Evolutionary conservation across 2,113 vertebrate genomes (phyloP).

Genomic region (Daubentonia madagascariensis): DNA sequence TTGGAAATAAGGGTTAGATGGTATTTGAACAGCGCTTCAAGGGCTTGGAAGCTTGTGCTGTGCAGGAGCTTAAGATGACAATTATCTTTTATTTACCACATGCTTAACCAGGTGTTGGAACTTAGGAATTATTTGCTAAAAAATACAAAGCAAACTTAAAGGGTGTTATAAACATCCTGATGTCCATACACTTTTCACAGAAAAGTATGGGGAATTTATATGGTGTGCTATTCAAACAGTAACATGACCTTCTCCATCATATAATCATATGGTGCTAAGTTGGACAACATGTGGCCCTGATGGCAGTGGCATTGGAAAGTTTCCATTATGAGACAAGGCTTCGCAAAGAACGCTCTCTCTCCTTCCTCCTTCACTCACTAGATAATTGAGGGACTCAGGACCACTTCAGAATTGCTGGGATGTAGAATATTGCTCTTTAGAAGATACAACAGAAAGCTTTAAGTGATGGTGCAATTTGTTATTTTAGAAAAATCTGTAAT

Average conservation of each 20-base stretch:
- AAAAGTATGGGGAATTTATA: not conserved
- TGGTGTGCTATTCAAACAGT: not conserved
- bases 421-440: not conserved
- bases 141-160: not conserved
- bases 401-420: not conserved
- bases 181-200: not conserved
- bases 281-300: rapidly evolving
- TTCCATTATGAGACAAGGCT: not conserved
- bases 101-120: not conserved
- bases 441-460: not conserved
- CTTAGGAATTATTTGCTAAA: not conserved
- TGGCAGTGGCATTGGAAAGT: not conserved
- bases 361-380: not conserved
- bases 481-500: not conserved
- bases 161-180: not conserved
- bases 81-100: not conserved
- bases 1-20: not conserved
- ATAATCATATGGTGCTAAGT: not conserved
- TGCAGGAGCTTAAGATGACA: rapidly evolving
- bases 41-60: not conserved
- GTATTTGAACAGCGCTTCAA: not conserved
- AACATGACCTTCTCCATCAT: not conserved
- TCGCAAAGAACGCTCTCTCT: not conserved
- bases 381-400: not conserved
- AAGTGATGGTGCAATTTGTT: not conserved